These are phyloP conservation scores for Rhincodon typus DNA, from an alignment of 2,797 vertebrate genomes.

Conservation along the genomic window DNA sequence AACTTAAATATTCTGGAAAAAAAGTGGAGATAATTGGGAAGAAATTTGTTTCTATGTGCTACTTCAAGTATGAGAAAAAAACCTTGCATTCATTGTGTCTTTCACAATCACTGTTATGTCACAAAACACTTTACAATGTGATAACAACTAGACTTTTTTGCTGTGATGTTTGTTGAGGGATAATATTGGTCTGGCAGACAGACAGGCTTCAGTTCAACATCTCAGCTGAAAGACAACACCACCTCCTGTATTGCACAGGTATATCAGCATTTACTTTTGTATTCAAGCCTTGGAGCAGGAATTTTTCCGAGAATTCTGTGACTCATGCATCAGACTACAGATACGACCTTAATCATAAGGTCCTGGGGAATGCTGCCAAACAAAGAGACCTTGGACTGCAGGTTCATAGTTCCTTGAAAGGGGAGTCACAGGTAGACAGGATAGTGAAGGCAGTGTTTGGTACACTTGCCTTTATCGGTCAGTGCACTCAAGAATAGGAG, in stretches of 20 bases:
- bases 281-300: neutral
- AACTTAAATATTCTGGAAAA: no score
- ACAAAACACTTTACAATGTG: neutral
- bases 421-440: no score
- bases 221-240: neutral
- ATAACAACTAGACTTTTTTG: neutral
- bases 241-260: neutral
- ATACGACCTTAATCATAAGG: no score
- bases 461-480: no score
- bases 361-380: no score
- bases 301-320: neutral
- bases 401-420: no score
- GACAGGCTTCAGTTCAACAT: neutral
- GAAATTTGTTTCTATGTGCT: neutral
- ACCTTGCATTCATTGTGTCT: neutral
- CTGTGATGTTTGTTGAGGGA: neutral
- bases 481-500: no score
- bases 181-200: no score
- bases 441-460: no score
- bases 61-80: neutral
- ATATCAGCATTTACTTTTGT: neutral
- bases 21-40: neutral
- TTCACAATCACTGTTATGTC: neutral
- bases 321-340: neutral
- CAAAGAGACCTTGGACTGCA: no score